Conservation (phyloP, 2,888 invertebrate genomes). For the Drosophila subsilvestris region DNA sequence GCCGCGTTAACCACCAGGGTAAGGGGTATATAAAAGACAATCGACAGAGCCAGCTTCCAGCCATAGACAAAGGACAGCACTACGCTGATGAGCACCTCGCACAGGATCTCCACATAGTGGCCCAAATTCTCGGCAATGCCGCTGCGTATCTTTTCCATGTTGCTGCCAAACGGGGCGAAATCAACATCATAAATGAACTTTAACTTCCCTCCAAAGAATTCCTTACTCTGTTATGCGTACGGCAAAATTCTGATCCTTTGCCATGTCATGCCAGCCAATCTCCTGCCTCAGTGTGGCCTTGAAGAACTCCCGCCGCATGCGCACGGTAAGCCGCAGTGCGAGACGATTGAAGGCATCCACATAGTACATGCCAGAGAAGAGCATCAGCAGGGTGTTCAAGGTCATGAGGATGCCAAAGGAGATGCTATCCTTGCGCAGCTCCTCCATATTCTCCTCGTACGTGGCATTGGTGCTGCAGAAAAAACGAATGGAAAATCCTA, state of each 20-base stretch:
- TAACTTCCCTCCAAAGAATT: too few species aligned
- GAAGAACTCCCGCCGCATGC: slow-evolving; percentile 87
- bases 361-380: slow-evolving; percentile 87
- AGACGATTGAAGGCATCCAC: slow-evolving; percentile 88
- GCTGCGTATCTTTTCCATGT: slow-evolving; percentile 90
- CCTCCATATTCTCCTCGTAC: slow-evolving; percentile 85
- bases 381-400: slow-evolving; percentile 86
- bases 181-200: neutral
- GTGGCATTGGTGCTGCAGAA: slow-evolving; percentile 85
- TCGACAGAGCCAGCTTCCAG: slow-evolving; percentile 92
- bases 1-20: slow-evolving; percentile 89
- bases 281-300: slow-evolving; percentile 88
- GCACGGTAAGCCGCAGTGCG: slow-evolving; percentile 86
- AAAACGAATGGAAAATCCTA: neutral
- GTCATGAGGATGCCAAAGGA: slow-evolving; percentile 87
- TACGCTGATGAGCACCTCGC: slow-evolving; percentile 79
- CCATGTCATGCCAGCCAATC: slow-evolving; percentile 89
- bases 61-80: slow-evolving; percentile 90
- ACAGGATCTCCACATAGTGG: slow-evolving; percentile 88
- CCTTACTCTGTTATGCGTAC: slow-evolving; percentile 89
- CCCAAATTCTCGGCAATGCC: slow-evolving; percentile 93
- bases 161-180: slow-evolving; percentile 85
- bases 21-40: slow-evolving; percentile 90
- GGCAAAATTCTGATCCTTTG: slow-evolving; percentile 89
- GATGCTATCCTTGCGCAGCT: slow-evolving; percentile 87